Conservation (phyloP, 2,797 vertebrate species). For the Muscicapa striata region DNA sequence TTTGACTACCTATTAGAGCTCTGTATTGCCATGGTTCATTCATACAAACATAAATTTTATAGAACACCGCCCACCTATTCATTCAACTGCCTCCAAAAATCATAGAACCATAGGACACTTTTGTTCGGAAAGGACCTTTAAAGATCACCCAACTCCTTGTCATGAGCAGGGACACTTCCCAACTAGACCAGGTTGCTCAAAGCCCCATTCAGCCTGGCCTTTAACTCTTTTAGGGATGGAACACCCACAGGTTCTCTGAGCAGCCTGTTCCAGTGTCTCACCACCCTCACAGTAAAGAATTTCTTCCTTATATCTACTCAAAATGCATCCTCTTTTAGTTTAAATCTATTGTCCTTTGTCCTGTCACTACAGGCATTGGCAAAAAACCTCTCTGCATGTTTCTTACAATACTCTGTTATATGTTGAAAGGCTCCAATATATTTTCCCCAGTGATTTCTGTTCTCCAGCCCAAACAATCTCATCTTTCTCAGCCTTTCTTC, state of each 20-base stretch:
- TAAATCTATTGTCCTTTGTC: not conserved
- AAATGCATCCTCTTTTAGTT: not conserved
- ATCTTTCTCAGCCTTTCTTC: not conserved
- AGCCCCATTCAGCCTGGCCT: not conserved
- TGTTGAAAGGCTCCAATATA: not conserved
- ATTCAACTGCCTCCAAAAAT: not conserved
- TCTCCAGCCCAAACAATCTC: not conserved
- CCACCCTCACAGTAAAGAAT: not conserved
- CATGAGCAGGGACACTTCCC: not conserved
- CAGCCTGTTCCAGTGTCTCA: not conserved
- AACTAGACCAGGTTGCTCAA: not conserved
- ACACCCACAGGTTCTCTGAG: not conserved
- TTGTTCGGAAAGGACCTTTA: not conserved
- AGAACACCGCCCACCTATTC: not conserved
- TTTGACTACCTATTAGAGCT: not conserved
- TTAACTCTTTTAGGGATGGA: not conserved
- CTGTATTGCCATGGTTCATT: not conserved
- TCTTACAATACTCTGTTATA: not conserved
- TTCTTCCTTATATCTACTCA: not conserved
- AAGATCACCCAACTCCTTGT: not conserved
- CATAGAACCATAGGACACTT: fast-evolving
- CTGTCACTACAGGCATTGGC: not conserved
- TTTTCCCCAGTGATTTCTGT: not conserved
- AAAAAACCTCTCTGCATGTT: not conserved
- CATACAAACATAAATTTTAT: not conserved